Percentiles rank a stretch among this genome's conserved stretches.
Evolutionary conservation across 2,888 invertebrate species (phyloP).

Genomic region (Liposcelis brunnea): DNA sequence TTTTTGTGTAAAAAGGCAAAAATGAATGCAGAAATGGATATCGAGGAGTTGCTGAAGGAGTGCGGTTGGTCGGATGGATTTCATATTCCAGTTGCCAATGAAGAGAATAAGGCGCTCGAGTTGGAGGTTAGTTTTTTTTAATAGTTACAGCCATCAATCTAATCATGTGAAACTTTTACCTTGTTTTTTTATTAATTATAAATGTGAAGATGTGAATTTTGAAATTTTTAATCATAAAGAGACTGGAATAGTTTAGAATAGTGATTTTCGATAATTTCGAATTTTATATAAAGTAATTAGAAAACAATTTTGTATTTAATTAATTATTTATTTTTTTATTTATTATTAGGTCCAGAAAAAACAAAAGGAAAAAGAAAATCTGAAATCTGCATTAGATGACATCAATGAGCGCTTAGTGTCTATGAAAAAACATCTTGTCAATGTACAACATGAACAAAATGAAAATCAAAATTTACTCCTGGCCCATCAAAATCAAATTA

Average conservation of each 20-base stretch:
- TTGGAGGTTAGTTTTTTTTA: constrained; percentile 27
- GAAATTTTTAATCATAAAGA: no score
- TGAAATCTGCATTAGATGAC: constrained; percentile 23
- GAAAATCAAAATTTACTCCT: constrained; percentile 29
- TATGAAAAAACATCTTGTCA: constrained; percentile 31
- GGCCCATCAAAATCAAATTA: neutral
- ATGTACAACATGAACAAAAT: constrained; percentile 33
- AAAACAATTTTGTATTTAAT: no score
- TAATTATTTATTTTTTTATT: neutral
- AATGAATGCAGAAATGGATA: constrained; percentile 22
- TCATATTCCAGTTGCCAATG: constrained; percentile 61
- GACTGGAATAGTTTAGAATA: no score
- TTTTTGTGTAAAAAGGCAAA: no score
- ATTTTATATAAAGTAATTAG: no score
- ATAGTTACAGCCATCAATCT: no score
- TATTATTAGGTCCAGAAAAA: constrained; percentile 18
- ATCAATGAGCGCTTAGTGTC: constrained; percentile 28
- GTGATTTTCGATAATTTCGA: no score
- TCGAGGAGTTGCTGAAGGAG: constrained; percentile 45
- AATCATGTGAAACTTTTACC: no score
- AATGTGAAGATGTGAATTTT: no score
- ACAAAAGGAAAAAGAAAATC: constrained; percentile 27
- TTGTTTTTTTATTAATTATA: no score
- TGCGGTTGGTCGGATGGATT: constrained; percentile 63
- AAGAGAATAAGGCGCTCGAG: constrained; percentile 43